Conservation (phyloP, 2,888 invertebrate species). For the Hypolimnas misippus region DNA sequence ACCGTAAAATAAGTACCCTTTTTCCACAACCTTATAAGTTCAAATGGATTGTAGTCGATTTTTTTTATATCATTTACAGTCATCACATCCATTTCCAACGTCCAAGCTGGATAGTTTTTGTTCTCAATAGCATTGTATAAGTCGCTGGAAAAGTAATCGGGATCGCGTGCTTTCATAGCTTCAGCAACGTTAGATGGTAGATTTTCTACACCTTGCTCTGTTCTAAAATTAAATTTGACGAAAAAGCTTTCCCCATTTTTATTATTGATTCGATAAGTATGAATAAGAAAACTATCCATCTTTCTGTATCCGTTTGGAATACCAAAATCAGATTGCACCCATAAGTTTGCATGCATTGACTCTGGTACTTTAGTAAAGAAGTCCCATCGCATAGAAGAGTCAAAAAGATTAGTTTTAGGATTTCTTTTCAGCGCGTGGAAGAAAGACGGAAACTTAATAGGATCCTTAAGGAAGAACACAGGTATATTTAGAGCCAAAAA, state of each 20-base stretch:
- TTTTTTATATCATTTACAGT: slow-evolving; percentile 52
- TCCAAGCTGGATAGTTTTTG: slow-evolving; percentile 76
- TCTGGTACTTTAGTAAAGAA: slow-evolving; percentile 92
- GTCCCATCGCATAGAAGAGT: slow-evolving; percentile 94
- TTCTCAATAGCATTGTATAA: slow-evolving; percentile 93
- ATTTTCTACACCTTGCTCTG: slow-evolving; percentile 93
- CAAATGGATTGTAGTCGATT: slow-evolving; percentile 66
- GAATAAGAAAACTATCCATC: slow-evolving; percentile 96
- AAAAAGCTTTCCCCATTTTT: slow-evolving; percentile 87
- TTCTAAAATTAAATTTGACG: slow-evolving; percentile 95
- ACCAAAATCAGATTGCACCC: slow-evolving; percentile 93
- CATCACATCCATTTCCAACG: slow-evolving; percentile 64
- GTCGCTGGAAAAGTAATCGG: slow-evolving; percentile 93
- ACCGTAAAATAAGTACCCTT: slow-evolving; percentile 65
- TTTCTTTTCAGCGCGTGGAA: slow-evolving; percentile 96
- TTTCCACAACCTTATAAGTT: slow-evolving; percentile 60
- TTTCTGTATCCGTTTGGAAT: slow-evolving; percentile 94
- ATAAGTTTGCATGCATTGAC: slow-evolving; percentile 88
- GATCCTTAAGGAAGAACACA: slow-evolving; percentile 94
- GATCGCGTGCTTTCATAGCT: slow-evolving; percentile 87
- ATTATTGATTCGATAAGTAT: slow-evolving; percentile 95
- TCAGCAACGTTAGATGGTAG: slow-evolving; percentile 86
- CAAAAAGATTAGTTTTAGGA: slow-evolving; percentile 92
- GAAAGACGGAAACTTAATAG: slow-evolving; percentile 91
- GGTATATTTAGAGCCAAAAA: slow-evolving; percentile 93